Conservation (phyloP, 2,888 invertebrate species). For the Acrobasis repandana region DNA sequence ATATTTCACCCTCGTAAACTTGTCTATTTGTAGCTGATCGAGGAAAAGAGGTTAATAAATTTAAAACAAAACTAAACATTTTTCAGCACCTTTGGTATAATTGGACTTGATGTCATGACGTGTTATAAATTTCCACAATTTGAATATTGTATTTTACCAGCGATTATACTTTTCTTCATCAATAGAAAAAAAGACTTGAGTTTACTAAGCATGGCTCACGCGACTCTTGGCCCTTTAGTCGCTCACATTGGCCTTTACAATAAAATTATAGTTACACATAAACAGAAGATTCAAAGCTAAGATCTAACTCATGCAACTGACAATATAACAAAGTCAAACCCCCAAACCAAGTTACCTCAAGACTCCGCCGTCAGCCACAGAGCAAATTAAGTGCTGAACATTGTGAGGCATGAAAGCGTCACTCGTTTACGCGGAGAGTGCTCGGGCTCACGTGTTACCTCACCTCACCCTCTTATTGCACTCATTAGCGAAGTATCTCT, state of each 20-base stretch:
- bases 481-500: slow-evolving; percentile 35
- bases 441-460: slow-evolving; percentile 42
- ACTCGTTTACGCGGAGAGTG: slow-evolving; percentile 53
- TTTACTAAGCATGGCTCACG: too few relatives aligned
- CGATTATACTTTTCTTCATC: too few relatives aligned
- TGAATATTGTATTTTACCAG: too few relatives aligned
- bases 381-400: slow-evolving; percentile 50
- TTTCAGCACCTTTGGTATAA: too few relatives aligned
- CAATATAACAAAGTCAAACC: neutral
- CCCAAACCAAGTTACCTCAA: neutral
- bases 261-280: too few relatives aligned
- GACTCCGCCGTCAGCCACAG: slow-evolving; percentile 23
- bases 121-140: too few relatives aligned
- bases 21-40: neutral
- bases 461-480: slow-evolving; percentile 26
- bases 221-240: too few relatives aligned
- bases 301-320: neutral
- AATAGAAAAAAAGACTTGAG: too few relatives aligned
- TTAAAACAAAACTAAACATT: neutral
- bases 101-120: too few relatives aligned
- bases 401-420: slow-evolving; percentile 48
- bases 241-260: too few relatives aligned
- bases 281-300: too few relatives aligned
- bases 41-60: neutral
- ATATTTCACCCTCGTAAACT: neutral